Percentiles rank a stretch among this genome's conserved stretches.
phyloP scores from a whole-genome alignment of 2,888 invertebrate genomes.

The Coecobrya sp. region DNA sequence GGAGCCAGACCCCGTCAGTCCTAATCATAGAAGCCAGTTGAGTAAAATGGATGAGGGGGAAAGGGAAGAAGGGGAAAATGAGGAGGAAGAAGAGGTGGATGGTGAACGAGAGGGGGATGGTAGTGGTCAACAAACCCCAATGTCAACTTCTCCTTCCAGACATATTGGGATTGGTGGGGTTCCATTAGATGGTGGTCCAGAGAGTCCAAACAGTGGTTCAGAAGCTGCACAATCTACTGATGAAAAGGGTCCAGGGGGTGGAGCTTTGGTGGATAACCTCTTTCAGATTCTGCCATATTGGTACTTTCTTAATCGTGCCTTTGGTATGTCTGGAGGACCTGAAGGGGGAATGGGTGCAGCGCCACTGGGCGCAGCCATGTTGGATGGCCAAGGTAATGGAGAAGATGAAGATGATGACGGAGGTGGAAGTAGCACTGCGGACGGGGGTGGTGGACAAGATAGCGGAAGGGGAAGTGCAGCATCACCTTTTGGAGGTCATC shows the following conservation, averaged over 20 bases:
- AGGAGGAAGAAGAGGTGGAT: constrained; percentile 78
- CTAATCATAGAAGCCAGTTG: not conserved
- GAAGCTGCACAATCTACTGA: constrained; percentile 40
- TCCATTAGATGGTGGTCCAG: not conserved
- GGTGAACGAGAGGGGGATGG: constrained; percentile 81
- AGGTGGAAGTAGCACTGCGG: constrained; percentile 24
- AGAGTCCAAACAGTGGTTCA: constrained; percentile 50
- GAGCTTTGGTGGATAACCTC: constrained; percentile 80
- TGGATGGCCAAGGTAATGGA: not conserved
- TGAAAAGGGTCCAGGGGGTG: constrained; percentile 37
- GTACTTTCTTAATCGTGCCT: constrained; percentile 85
- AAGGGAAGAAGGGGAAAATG: constrained; percentile 74
- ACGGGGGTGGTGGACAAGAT: constrained; percentile 27
- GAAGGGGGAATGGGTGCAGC: not conserved
- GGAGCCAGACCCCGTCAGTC: not conserved
- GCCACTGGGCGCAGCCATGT: not conserved
- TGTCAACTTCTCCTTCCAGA: constrained; percentile 87
- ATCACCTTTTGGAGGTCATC: not conserved
- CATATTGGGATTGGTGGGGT: constrained; percentile 88
- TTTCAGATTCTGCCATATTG: constrained; percentile 85
- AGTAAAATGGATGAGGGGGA: constrained; percentile 39
- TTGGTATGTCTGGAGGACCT: constrained; percentile 75
- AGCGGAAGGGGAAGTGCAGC: constrained; percentile 31
- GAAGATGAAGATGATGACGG: constrained; percentile 60
- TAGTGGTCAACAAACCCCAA: constrained; percentile 86